Conservation (phyloP, 2,113 vertebrate species). For the Micromys minutus region DNA sequence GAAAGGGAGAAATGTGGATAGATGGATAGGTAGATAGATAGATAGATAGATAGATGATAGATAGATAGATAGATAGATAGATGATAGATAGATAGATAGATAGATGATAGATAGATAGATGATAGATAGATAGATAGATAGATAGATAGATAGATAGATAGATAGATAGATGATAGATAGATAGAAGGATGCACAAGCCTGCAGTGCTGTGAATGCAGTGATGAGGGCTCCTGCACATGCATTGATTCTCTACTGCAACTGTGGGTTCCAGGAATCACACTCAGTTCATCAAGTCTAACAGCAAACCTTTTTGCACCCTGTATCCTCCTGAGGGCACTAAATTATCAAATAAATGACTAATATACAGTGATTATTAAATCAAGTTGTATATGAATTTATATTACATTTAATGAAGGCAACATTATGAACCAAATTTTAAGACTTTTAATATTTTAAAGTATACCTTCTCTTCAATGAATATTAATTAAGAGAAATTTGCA, state of each 20-base stretch:
- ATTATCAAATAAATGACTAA: not conserved
- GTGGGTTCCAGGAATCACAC: not conserved
- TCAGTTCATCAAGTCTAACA: not conserved
- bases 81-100: not conserved
- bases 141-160: not conserved
- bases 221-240: no score
- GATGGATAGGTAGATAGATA: not conserved
- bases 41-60: no score
- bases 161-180: no score
- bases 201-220: not conserved
- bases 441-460: not conserved
- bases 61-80: no score
- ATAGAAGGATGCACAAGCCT: not conserved
- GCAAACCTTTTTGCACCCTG: not conserved
- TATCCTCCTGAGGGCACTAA: not conserved
- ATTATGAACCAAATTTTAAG: not conserved
- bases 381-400: not conserved
- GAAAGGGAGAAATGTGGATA: no score
- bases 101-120: no score
- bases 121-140: not conserved
- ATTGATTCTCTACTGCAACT: not conserved
- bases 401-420: not conserved
- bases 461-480: not conserved
- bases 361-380: not conserved
- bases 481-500: no score